These are phyloP conservation scores for Epizoanthus rinbou DNA, from an alignment of 92 coral and sea anemone genomes.

Conservation along the genomic window DNA sequence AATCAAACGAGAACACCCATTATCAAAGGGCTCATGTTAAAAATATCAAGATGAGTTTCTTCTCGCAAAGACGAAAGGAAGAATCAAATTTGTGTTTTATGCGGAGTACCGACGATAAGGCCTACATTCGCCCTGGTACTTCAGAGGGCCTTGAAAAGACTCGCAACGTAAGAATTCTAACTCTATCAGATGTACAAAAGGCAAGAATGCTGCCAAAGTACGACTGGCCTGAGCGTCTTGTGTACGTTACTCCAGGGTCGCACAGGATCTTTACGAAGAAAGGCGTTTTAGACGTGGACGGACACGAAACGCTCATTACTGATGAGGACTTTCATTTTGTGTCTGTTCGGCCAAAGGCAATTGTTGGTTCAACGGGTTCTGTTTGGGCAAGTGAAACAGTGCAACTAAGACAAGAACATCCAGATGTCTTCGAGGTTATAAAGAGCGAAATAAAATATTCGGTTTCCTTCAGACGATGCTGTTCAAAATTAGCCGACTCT, in stretches of 20 bases:
- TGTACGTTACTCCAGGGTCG: too few species aligned
- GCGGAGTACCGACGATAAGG: constrained; percentile 33
- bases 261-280: too few species aligned
- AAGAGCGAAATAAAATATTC: too few species aligned
- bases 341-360: constrained; percentile 40
- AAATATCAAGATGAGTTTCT: constrained; percentile 18
- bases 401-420: not conserved
- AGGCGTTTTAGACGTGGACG: too few species aligned
- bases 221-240: too few species aligned
- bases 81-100: too few species aligned
- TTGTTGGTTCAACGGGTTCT: constrained; percentile 23
- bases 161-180: too few species aligned
- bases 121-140: not conserved
- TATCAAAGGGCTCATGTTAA: not conserved
- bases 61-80: not conserved
- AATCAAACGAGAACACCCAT: not conserved
- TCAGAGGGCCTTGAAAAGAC: too few species aligned
- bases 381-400: constrained; percentile 54
- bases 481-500: constrained; percentile 1
- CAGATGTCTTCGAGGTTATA: too few species aligned
- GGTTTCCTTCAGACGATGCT: not conserved
- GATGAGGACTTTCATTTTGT: constrained; percentile 19
- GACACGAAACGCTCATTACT: too few species aligned
- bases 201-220: too few species aligned
- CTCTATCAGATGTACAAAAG: too few species aligned